Base-by-base conservation (phyloP, 2,113 vertebrate species). In the Holacanthus passer region DNA sequence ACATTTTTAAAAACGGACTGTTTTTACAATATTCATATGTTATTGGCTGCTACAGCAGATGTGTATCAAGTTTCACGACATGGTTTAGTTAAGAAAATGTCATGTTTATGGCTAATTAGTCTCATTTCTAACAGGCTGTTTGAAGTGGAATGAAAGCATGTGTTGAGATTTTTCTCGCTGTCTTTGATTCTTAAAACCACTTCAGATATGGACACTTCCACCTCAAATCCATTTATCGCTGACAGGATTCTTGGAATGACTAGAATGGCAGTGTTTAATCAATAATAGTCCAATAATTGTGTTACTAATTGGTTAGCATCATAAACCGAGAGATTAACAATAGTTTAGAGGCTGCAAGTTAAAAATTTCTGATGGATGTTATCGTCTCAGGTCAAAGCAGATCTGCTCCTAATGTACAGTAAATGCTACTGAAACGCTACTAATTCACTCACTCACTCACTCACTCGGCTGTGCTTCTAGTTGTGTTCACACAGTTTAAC, bases 351-450 rank as follows among this genome's bases (percentile, higher is more conserved):
- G 43, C n/a, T 63, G 7, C 13, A 56, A 50, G n/a, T 45, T 50
- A 31, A 47, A 45, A 19, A 24, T 14, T 11, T 56, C 14, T 27
- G 64, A 77, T 22, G 29, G 72, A 45, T 58, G 71, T 53, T 20
- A 7, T 60, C 4, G 17, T 80, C 79, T 86, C 67, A 72, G 67
- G 81, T 84, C 73, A 72, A 59, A 77, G 39, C 77, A 48, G 53
- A 75, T 81, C 48, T 82, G 50, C 74, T 87, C 73, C 45, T 37
- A 12, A 48, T 83, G 45, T 84, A 78, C 56, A 88, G 81, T 22
- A 24, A 79, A 77, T 50, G 82, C 87, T 89, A 78, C 82, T 88
- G 81, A 89, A 69, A 81, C 8, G 3, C 22, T 68, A n/a, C 67
- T 71, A 27, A 60, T 65, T 29, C 47, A 39, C 43, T 63, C 11